Conservation (phyloP, 2,888 invertebrate species). For the Oeneis ivallda region DNA sequence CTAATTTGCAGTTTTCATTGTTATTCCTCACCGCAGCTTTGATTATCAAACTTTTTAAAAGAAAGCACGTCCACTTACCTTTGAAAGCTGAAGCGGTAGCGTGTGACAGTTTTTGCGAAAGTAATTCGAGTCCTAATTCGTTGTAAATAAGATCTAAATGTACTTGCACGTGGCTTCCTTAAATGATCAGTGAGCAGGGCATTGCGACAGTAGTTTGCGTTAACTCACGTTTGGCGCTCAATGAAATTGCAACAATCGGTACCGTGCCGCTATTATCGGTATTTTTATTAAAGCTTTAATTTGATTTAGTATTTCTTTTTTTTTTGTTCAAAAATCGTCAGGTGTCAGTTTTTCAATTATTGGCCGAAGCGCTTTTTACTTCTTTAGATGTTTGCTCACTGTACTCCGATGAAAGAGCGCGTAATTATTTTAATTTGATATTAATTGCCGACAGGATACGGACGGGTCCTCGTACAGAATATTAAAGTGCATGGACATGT, state of each 20-base stretch:
- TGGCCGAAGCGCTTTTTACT: conserved; percentile 16
- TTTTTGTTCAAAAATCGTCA: conserved; percentile 50
- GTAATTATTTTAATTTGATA: conserved; percentile 33
- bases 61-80: conserved; percentile 62
- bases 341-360: conserved; percentile 50
- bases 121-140: conserved; percentile 52
- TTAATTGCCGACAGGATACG: conserved; percentile 29
- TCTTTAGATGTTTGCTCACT: conserved; percentile 22
- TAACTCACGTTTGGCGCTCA: conserved; percentile 77
- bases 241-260: conserved; percentile 76
- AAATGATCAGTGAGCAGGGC: conserved; percentile 44
- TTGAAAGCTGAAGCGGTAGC: conserved; percentile 52
- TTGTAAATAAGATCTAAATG: conserved; percentile 51
- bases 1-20: conserved; percentile 76
- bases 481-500: conserved; percentile 18
- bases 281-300: conserved; percentile 73
- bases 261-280: conserved; percentile 72
- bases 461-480: conserved; percentile 21
- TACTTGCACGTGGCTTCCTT: conserved; percentile 31
- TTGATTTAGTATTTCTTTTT: conserved; percentile 61
- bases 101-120: conserved; percentile 43
- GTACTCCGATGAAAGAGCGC: conserved; percentile 18
- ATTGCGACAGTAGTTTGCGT: conserved; percentile 62
- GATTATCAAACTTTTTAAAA: conserved; percentile 61
- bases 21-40: conserved; percentile 63